phyloP scores from a whole-genome alignment of 2,113 vertebrate species.

The Circaetus gallicus region DNA sequence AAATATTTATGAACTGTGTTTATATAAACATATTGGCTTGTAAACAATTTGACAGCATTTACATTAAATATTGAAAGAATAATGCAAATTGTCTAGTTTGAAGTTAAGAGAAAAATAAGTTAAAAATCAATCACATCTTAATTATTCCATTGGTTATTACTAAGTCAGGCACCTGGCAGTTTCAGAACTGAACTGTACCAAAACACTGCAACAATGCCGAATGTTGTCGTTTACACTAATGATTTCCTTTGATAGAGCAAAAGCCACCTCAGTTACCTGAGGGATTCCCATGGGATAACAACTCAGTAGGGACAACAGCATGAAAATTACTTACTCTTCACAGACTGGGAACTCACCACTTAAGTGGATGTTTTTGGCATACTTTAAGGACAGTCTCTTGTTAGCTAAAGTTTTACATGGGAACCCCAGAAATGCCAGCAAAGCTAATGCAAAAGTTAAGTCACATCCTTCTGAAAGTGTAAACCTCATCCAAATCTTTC shows the following conservation, averaged over 20 bases:
- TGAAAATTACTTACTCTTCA: background rate
- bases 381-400: background rate
- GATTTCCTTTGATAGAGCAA: background rate
- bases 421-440: background rate
- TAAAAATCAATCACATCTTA: background rate
- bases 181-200: background rate
- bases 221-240: background rate
- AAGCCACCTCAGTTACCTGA: background rate
- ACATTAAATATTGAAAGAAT: background rate
- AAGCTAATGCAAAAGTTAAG: background rate
- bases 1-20: conserved; percentile 21
- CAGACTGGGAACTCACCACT: background rate
- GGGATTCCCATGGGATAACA: background rate
- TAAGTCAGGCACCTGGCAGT: background rate
- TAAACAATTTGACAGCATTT: conserved; percentile 12
- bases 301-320: background rate
- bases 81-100: background rate
- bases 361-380: background rate
- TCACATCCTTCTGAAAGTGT: background rate
- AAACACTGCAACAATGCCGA: background rate
- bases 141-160: background rate
- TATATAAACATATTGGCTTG: conserved; percentile 38
- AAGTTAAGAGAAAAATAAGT: background rate
- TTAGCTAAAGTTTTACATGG: background rate
- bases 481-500: background rate